Percentiles rank a stretch among this genome's conserved stretches.
Evolutionary conservation across 2,797 vertebrate species (phyloP).

Genomic region (Pantherophis vulpinus): DNA sequence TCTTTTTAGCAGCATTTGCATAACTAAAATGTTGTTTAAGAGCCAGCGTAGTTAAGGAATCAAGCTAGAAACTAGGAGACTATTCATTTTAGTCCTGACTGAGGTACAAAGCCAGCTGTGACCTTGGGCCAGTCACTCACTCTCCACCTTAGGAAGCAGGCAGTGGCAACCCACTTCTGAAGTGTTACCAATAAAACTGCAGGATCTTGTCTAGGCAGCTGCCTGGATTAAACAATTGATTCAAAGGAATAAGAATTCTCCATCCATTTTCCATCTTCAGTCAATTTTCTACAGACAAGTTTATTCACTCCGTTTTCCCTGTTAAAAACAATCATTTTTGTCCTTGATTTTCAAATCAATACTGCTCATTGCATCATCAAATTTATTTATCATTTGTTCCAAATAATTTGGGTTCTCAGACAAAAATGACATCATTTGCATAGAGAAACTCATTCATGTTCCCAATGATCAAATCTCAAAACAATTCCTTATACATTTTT

Average conservation of each 20-base stretch:
- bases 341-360: neutral
- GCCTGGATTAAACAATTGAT: neutral
- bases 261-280: neutral
- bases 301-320: neutral
- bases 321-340: neutral
- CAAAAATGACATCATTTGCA: neutral
- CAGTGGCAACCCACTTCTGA: neutral
- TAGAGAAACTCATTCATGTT: neutral
- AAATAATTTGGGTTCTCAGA: neutral
- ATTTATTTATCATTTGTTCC: neutral
- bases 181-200: neutral
- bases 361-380: neutral
- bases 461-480: neutral
- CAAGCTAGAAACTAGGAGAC: neutral
- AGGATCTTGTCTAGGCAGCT: neutral
- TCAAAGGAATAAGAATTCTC: neutral
- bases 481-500: neutral
- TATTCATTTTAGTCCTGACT: neutral
- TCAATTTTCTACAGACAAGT: neutral
- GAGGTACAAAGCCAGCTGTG: neutral
- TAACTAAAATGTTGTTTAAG: neutral
- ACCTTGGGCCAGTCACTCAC: neutral
- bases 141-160: neutral
- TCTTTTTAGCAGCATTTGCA: neutral
- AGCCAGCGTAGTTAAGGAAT: neutral